Evolutionary conservation across 1,140 invertebrate genomes (phyloP).

Genomic region (Venustaconcha ellipsiformis): DNA sequence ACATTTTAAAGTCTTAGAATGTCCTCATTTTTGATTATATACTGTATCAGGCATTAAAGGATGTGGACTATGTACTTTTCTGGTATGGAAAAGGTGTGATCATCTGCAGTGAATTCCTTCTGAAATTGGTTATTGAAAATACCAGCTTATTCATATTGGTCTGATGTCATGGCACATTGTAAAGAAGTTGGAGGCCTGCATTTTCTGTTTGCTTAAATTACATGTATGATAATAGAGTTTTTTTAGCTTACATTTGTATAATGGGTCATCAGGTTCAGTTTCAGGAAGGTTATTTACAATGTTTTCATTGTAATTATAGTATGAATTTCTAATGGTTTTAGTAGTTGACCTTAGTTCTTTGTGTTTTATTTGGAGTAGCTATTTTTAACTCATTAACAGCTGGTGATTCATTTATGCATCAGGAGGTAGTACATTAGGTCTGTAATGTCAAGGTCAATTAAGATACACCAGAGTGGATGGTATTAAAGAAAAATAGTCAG

Average conservation of each 20-base stretch:
- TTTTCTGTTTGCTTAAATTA: slow-evolving; percentile 11
- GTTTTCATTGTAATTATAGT: slow-evolving; percentile 19
- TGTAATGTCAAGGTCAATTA: too few species aligned
- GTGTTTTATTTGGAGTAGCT: neutral
- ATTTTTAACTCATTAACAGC: too few species aligned
- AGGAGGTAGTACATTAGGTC: too few species aligned
- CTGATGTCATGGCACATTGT: slow-evolving; percentile 11
- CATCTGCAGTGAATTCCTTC: neutral
- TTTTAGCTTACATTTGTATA: neutral
- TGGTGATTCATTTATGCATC: too few species aligned
- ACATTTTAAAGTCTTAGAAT: slow-evolving; percentile 9
- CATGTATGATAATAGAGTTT: slow-evolving; percentile 24
- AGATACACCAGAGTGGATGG: too few species aligned
- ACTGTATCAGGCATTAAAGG: slow-evolving; percentile 5
- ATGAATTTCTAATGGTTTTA: slow-evolving; percentile 7
- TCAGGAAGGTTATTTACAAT: slow-evolving; percentile 14
- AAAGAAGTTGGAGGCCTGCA: neutral
- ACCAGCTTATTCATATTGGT: slow-evolving; percentile 3
- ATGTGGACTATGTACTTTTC: slow-evolving; percentile 9
- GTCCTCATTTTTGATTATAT: slow-evolving; percentile 3
- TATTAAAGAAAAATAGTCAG: too few species aligned
- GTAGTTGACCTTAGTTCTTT: slow-evolving; percentile 8
- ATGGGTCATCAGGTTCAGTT: slow-evolving; percentile 6
- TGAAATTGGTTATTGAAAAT: slow-evolving; percentile 19
- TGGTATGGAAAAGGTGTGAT: slow-evolving; percentile 3